Conservation (phyloP, 2,797 vertebrate species). For the Garrulus glandarius region DNA sequence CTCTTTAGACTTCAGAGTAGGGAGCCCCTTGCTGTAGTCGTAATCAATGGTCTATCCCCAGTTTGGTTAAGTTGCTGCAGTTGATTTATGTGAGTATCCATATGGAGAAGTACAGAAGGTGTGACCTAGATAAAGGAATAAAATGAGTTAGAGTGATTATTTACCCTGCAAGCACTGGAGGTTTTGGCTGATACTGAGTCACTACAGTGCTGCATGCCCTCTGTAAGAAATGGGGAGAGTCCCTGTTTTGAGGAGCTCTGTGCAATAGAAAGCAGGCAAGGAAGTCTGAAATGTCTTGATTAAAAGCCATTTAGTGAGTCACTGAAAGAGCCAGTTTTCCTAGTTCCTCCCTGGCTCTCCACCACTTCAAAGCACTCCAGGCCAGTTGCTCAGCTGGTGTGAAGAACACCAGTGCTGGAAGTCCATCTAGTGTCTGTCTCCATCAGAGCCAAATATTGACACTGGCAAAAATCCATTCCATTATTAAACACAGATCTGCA, state of each 20-base stretch:
- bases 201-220: neutral
- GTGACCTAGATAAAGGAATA: neutral
- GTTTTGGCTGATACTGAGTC: neutral
- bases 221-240: neutral
- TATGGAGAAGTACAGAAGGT: neutral
- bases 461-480: neutral
- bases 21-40: neutral
- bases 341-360: neutral
- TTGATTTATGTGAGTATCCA: neutral
- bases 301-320: neutral
- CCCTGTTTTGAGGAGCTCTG: neutral
- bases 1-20: neutral
- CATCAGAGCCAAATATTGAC: conserved; percentile 23
- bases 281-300: neutral
- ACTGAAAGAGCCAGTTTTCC: neutral
- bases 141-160: neutral
- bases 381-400: neutral
- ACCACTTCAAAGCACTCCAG: neutral
- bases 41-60: neutral
- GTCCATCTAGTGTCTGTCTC: neutral
- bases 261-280: neutral
- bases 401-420: neutral
- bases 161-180: neutral
- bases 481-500: conserved; percentile 37
- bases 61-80: neutral